A percentile compares a stretch with the other conserved stretches of the same genome.
Evolutionary conservation across 2,113 vertebrate genomes (phyloP).

Genomic region (Corydoras maculifer): DNA sequence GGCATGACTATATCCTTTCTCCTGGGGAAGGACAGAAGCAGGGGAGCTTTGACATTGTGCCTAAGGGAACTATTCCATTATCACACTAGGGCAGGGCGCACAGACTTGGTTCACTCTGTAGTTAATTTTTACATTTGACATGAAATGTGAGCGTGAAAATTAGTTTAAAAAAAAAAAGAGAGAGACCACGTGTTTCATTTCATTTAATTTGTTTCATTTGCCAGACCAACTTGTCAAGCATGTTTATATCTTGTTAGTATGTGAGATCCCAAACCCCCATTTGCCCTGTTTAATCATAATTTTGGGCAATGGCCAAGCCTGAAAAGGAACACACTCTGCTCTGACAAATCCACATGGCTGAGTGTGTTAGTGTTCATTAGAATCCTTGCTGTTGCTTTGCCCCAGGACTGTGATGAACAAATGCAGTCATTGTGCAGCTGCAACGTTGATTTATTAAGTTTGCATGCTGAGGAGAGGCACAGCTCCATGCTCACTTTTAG

Average conservation of each 20-base stretch:
- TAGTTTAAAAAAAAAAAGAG: neutral
- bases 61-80: constrained; percentile 29
- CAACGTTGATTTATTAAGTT: neutral
- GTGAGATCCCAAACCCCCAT: neutral
- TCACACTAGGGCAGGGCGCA: constrained; percentile 23
- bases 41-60: constrained; percentile 17
- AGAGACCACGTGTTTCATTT: neutral
- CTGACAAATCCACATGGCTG: constrained; percentile 2
- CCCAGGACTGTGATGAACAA: constrained; percentile 11
- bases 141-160: too few species aligned
- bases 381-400: constrained; percentile 3
- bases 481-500: neutral
- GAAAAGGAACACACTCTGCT: constrained; percentile 8
- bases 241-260: too few species aligned
- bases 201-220: neutral
- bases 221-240: too few species aligned
- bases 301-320: neutral
- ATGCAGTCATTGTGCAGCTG: constrained; percentile 9
- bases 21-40: too few species aligned
- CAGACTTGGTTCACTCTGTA: neutral
- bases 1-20: too few species aligned
- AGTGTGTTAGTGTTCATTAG: neutral
- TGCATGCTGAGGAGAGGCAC: neutral
- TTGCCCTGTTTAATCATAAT: neutral
- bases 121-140: neutral